phyloP scores from a whole-genome alignment of 37 sponge, comb jelly and placozoan species.

The Amphimedon queenslandica region DNA sequence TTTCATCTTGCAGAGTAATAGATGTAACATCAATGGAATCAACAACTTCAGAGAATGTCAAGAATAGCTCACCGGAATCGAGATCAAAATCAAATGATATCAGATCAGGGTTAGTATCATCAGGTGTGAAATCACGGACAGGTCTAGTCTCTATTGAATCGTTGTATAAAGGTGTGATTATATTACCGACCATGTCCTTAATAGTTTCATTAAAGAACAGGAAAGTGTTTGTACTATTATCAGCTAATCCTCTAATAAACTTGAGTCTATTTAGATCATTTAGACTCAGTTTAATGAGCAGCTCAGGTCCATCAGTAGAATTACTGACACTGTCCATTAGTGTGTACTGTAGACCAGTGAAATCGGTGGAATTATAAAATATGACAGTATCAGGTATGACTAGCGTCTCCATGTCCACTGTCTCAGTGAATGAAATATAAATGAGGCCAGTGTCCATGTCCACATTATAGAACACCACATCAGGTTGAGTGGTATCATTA shows the following conservation, averaged over 20 bases:
- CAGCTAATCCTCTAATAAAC: slow-evolving; percentile 64
- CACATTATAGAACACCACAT: slow-evolving; percentile 45
- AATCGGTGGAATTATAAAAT: slow-evolving; percentile 66
- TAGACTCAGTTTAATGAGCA: slow-evolving; percentile 44
- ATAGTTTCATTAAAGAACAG: slow-evolving; percentile 58
- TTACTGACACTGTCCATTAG: slow-evolving; percentile 48
- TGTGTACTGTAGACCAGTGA: slow-evolving; percentile 42
- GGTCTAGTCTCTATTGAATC: slow-evolving; percentile 58
- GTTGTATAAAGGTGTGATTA: slow-evolving; percentile 55
- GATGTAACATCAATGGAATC: slow-evolving; percentile 31
- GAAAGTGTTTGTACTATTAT: slow-evolving; percentile 39
- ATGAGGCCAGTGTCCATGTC: slow-evolving; percentile 63
- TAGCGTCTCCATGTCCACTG: slow-evolving; percentile 67
- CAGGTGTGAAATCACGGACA: slow-evolving; percentile 44
- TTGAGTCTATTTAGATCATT: slow-evolving; percentile 79
- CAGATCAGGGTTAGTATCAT: slow-evolving; percentile 49
- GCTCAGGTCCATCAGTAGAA: slow-evolving; percentile 54
- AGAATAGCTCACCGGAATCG: slow-evolving; percentile 48
- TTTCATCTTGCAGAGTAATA: slow-evolving; percentile 43
- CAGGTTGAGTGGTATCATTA: slow-evolving; percentile 75
- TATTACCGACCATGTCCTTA: slow-evolving; percentile 81
- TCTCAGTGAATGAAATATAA: slow-evolving; percentile 64
- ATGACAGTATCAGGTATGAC: slow-evolving; percentile 29
- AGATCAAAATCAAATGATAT: slow-evolving; percentile 70
- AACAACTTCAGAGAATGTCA: slow-evolving; percentile 89